Conservation (phyloP, 2,113 vertebrate genomes). For the Upupa epops region DNA sequence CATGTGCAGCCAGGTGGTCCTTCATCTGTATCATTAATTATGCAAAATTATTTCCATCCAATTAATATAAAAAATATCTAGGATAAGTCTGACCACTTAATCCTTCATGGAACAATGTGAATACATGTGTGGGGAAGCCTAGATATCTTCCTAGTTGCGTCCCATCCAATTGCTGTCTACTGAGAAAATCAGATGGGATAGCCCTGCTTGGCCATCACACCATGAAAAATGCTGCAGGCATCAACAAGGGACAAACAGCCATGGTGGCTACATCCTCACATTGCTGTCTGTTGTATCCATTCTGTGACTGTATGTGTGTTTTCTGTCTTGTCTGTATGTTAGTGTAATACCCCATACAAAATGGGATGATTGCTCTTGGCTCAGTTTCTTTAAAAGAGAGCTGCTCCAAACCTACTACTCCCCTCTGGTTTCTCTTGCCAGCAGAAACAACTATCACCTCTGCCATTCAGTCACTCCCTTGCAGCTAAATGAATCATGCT, state of each 20-base stretch:
- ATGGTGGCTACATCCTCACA: rapidly evolving
- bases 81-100: neutral
- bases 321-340: neutral
- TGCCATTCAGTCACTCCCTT: neutral
- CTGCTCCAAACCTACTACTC: neutral
- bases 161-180: neutral
- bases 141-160: neutral
- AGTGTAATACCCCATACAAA: neutral
- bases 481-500: conserved; percentile 21
- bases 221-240: neutral
- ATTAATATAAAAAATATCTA: neutral
- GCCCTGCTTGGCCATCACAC: rapidly evolving
- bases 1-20: conserved; percentile 17
- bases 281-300: rapidly evolving
- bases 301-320: rapidly evolving
- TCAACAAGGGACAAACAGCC: neutral
- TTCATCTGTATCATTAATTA: neutral
- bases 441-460: neutral
- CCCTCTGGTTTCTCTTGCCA: neutral
- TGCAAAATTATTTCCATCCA: conserved; percentile 6
- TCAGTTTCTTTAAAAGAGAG: neutral
- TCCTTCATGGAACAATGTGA: too few species aligned
- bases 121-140: neutral
- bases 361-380: neutral
- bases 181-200: neutral